Conservation (phyloP, 1,140 invertebrate species). For the Neodiprion fabricii region DNA sequence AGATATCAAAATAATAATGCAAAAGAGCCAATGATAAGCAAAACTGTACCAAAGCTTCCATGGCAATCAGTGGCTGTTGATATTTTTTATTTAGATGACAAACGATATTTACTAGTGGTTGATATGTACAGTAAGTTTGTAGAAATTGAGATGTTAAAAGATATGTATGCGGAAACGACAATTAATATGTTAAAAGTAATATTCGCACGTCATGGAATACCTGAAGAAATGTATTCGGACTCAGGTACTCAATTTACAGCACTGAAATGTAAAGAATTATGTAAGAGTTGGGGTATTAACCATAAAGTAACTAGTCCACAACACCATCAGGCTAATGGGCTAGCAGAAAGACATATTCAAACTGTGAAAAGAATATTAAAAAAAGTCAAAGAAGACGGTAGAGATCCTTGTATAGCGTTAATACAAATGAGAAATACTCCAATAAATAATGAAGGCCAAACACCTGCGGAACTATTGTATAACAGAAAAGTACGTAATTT, state of each 20-base stretch:
- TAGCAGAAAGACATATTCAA: too few relatives aligned
- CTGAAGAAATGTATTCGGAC: constrained; percentile 53
- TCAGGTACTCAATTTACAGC: constrained; percentile 55
- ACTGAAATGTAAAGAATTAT: constrained; percentile 48
- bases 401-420: constrained; percentile 33
- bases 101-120: constrained; percentile 45
- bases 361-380: too few relatives aligned
- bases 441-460: too few relatives aligned
- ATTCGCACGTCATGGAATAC: constrained; percentile 53
- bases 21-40: constrained; percentile 46
- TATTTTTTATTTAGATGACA: constrained; percentile 45
- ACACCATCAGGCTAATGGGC: too few relatives aligned
- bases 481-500: too few relatives aligned
- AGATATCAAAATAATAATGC: constrained; percentile 37
- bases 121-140: constrained; percentile 36
- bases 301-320: too few relatives aligned
- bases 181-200: constrained; percentile 40
- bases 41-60: constrained; percentile 40
- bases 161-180: constrained; percentile 23
- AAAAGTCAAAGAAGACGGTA: constrained; percentile 15
- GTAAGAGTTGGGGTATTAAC: too few relatives aligned
- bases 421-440: constrained; percentile 34
- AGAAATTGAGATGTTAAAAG: constrained; percentile 22
- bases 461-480: too few relatives aligned
- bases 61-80: constrained; percentile 45